A percentile compares a stretch with the other conserved stretches of the same genome.
Evolutionary conservation across 2,888 invertebrate genomes (phyloP).

Genomic region (Hirudinaria manillensis): DNA sequence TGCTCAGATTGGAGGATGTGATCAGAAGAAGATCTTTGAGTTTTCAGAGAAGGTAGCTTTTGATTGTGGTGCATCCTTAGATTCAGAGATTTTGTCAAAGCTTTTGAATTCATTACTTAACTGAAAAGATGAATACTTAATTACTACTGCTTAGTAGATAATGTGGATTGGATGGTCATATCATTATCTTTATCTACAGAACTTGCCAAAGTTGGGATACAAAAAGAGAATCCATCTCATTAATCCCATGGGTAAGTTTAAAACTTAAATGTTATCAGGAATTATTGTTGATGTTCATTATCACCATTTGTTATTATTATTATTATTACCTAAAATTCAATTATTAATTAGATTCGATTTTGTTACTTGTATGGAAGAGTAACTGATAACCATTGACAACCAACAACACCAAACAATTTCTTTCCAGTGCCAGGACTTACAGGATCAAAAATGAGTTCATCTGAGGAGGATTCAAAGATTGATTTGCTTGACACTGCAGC

Average conservation of each 20-base stretch:
- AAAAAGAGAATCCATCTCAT: slow-evolving; percentile 91
- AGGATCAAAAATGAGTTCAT: slow-evolving; percentile 77
- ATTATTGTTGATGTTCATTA: no score
- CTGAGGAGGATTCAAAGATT: slow-evolving; percentile 96
- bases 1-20: slow-evolving; percentile 99
- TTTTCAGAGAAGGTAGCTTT: slow-evolving; percentile 78
- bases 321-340: no score
- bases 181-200: slow-evolving; percentile 58
- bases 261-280: neutral
- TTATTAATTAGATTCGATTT: no score
- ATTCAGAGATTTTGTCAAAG: no score
- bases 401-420: no score
- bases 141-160: no score
- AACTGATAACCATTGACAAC: no score
- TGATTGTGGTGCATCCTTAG: neutral
- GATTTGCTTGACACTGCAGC: slow-evolving; percentile 78
- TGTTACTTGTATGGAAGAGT: no score
- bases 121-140: slow-evolving; percentile 8
- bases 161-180: no score
- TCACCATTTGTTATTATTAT: no score
- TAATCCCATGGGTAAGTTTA: slow-evolving; percentile 90
- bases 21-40: slow-evolving; percentile 98
- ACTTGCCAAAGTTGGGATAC: slow-evolving; percentile 87
- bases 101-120: no score
- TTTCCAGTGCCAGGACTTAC: slow-evolving; percentile 52